Evolutionary conservation across 1,140 invertebrate species (phyloP).

Genomic region (Drosophila sucinea): DNA sequence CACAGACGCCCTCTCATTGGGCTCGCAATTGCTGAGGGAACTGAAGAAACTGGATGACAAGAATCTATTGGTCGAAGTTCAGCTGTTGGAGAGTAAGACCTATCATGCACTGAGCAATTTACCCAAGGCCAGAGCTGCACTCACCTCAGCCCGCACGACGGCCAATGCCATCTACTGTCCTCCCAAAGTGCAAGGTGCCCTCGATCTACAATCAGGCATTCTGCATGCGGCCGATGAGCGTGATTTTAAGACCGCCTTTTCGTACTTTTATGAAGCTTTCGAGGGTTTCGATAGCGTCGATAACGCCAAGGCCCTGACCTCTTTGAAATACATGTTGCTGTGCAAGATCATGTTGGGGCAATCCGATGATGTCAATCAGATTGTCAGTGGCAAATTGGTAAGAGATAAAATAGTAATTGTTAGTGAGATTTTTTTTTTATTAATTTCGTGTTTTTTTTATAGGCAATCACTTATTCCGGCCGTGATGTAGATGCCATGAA

Average conservation of each 20-base stretch:
- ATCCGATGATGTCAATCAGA: constrained; percentile 97
- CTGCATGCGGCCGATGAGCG: constrained; percentile 99
- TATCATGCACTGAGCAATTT: constrained; percentile 99
- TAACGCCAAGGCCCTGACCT: constrained; percentile 94
- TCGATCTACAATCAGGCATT: constrained; percentile 99
- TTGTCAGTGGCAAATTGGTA: constrained; percentile 96
- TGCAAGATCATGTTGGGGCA: constrained; percentile 99
- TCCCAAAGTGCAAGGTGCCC: constrained; percentile 97
- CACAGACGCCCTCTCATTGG: constrained; percentile 92
- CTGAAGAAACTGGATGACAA: constrained; percentile 99
- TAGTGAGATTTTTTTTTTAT: background rate
- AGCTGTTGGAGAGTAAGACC: constrained; percentile 98
- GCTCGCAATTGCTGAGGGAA: constrained; percentile 94
- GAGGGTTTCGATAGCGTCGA: constrained; percentile 99
- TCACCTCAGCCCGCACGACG: constrained; percentile 99
- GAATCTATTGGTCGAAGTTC: constrained; percentile 98
- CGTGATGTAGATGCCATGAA: constrained; percentile 99
- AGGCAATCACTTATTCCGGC: constrained; percentile 97
- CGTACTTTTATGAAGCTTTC: constrained; percentile 99
- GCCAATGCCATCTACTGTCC: constrained; percentile 99
- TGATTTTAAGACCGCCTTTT: constrained; percentile 99
- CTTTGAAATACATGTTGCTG: constrained; percentile 99
- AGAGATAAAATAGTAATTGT: constrained; percentile 19
- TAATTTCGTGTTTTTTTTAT: background rate
- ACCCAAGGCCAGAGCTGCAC: constrained; percentile 97